Percentiles rank a stretch among this genome's conserved stretches.
These are phyloP conservation scores for Eudorcas thomsonii DNA, from an alignment of 2,113 vertebrate genomes.

Conservation along the genomic window DNA sequence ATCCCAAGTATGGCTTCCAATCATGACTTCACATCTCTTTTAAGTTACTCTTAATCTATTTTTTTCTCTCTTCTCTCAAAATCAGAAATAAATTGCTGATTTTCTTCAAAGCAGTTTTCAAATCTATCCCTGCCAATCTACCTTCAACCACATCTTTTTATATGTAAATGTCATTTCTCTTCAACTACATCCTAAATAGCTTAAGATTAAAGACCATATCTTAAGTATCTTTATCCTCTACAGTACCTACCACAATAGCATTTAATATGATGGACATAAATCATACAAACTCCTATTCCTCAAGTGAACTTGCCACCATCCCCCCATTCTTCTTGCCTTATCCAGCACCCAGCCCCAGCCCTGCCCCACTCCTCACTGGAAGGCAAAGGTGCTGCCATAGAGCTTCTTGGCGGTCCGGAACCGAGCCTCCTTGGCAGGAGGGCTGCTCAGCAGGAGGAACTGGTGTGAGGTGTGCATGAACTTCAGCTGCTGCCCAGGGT, in stretches of 20 bases:
- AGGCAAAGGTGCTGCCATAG: conserved; percentile 98
- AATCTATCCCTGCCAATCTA: background rate
- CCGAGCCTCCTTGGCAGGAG: conserved; percentile 97
- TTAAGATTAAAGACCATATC: background rate
- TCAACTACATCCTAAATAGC: background rate
- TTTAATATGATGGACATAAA: background rate
- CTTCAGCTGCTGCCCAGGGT: conserved; percentile 94
- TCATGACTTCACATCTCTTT: background rate
- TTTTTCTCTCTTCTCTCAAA: background rate
- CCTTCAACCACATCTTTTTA: background rate
- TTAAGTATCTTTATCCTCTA: background rate
- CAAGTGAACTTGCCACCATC: background rate
- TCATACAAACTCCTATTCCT: background rate
- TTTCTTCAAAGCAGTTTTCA: conserved; percentile 34
- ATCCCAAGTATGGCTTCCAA: background rate
- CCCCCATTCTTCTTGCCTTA: background rate
- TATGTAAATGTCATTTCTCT: background rate
- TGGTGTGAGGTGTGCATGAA: conserved; percentile 99
- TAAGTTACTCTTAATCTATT: background rate
- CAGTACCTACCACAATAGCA: background rate
- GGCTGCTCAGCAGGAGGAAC: conserved; percentile 99
- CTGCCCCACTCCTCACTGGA: conserved; percentile 90
- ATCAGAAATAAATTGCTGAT: background rate
- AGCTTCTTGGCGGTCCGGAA: conserved; percentile 99
- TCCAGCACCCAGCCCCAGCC: background rate